Evolutionary conservation across 2,797 vertebrate species (phyloP), one percentile per base, ranked within the genome.

Genomic region (Catharus ustulatus): DNA sequence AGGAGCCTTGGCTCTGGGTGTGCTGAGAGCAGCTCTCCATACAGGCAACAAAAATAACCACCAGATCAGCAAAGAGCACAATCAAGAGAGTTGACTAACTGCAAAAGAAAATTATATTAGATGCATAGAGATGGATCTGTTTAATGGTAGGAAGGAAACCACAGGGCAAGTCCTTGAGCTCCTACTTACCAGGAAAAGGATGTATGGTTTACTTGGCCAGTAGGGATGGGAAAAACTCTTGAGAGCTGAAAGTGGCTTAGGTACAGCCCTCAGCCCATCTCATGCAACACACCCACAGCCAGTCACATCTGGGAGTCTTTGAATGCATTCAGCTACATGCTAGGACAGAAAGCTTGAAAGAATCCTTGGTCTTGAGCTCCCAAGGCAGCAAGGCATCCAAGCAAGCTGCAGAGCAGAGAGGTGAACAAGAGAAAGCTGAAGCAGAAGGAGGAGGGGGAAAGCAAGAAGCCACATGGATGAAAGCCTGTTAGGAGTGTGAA

Each of bases 41-140:
- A 64, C 81, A 90, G 38, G 88, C 86, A 80, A 94, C 49, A 2
- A 94, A 97, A 96, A 95, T 96, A 96, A 94, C 96, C 58, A 93
- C 77, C 77, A 87, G 64, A 89, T 93, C 91, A 93, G 95, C 88
- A 85, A 94, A 91, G 95, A 93, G 87, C 79, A 92, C 78, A 75
- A 84, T 46, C 82, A 40, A 32, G 78, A 89, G 55, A 57, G 80
- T 2, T 61, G 87, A 76, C 49, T 66, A 22, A 45, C 62, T 92
- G 64, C 52, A 46, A 49, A 64, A 92, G 46, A 93, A 95, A 94
- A 84, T 63, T 1, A 1, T 57, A n/a, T 68, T 67, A 68, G 67
- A 79, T 89, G 36, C 49, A 42, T 14, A 68, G 58, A 95, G 79
- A 72, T 64, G 67, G 68, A 83, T 75, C 49, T 84, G 61, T 72